phyloP scores from a whole-genome alignment of 2,797 vertebrate genomes.

The Gymnocypris eckloni region DNA sequence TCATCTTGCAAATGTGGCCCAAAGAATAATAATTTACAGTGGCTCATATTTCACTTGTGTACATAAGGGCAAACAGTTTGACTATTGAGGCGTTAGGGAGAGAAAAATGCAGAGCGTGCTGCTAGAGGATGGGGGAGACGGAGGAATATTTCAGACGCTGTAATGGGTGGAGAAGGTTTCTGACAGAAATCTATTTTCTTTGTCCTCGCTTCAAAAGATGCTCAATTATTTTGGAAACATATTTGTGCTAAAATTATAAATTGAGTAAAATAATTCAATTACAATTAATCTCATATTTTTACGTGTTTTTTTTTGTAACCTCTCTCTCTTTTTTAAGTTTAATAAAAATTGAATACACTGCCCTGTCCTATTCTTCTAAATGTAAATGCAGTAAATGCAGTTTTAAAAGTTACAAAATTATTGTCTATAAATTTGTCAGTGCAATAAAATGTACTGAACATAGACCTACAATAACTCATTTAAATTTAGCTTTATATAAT shows the following conservation, averaged over 20 bases:
- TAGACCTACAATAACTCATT: neutral
- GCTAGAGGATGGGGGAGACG: conserved; percentile 73
- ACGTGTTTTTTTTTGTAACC: neutral
- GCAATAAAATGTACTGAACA: neutral
- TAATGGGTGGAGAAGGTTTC: conserved; percentile 59
- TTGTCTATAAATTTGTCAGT: too few relatives aligned
- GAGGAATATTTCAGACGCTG: conserved; percentile 73
- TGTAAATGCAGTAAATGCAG: neutral
- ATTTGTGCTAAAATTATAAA: neutral
- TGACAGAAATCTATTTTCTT: neutral
- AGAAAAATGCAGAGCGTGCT: conserved; percentile 80
- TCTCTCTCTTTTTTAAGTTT: neutral
- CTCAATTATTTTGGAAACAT: conserved; percentile 2
- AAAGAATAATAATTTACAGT: conserved; percentile 84
- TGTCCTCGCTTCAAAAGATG: neutral
- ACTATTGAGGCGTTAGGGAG: conserved; percentile 77
- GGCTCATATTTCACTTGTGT: conserved; percentile 85
- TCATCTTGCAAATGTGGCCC: conserved; percentile 83
- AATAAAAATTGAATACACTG: neutral
- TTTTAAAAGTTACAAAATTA: neutral
- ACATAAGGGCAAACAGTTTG: conserved; percentile 81
- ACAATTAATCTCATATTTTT: neutral
- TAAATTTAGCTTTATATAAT: too few relatives aligned
- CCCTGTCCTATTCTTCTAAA: neutral
- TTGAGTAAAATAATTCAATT: neutral